phyloP scores from a whole-genome alignment of 1,140 invertebrate genomes.

The Schlechtendalia chinensis region DNA sequence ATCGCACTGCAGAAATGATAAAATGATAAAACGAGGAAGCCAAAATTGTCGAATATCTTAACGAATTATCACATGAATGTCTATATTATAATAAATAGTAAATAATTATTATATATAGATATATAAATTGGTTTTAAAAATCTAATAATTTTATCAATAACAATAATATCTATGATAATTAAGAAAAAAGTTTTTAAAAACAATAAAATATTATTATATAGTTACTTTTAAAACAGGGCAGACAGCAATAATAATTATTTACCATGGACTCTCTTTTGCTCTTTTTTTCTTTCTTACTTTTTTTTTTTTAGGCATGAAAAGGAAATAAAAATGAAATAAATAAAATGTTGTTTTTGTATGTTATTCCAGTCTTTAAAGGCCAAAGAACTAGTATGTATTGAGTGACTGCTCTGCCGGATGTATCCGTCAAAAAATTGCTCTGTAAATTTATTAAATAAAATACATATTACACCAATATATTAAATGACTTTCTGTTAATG shows the following conservation, averaged over 20 bases:
- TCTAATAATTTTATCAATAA: slow-evolving; percentile 50
- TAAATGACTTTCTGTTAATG: too few relatives aligned
- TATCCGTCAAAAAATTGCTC: slow-evolving; percentile 47
- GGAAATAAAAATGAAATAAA: slow-evolving; percentile 30
- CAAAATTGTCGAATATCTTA: slow-evolving; percentile 44
- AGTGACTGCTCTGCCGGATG: slow-evolving; percentile 48
- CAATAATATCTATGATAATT: slow-evolving; percentile 48
- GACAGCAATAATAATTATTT: slow-evolving; percentile 25
- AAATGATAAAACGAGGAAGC: slow-evolving; percentile 46
- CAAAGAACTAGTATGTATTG: slow-evolving; percentile 48
- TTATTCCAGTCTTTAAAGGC: slow-evolving; percentile 46
- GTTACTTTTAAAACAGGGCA: slow-evolving; percentile 45
- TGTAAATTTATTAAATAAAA: slow-evolving; percentile 26
- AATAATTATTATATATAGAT: slow-evolving; percentile 46
- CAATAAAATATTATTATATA: slow-evolving; percentile 47
- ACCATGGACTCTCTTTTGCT: slow-evolving; percentile 28
- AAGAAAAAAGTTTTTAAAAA: slow-evolving; percentile 45
- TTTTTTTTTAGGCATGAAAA: slow-evolving; percentile 33
- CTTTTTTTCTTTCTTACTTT: neutral
- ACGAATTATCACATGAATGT: slow-evolving; percentile 49
- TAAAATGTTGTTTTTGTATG: slow-evolving; percentile 39
- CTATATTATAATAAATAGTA: slow-evolving; percentile 47
- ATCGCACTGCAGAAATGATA: slow-evolving; percentile 43
- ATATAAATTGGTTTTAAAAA: slow-evolving; percentile 46
- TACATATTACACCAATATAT: neutral